phyloP scores from a whole-genome alignment of 2,888 invertebrate genomes.

The Brachynemurus nebulosus region DNA sequence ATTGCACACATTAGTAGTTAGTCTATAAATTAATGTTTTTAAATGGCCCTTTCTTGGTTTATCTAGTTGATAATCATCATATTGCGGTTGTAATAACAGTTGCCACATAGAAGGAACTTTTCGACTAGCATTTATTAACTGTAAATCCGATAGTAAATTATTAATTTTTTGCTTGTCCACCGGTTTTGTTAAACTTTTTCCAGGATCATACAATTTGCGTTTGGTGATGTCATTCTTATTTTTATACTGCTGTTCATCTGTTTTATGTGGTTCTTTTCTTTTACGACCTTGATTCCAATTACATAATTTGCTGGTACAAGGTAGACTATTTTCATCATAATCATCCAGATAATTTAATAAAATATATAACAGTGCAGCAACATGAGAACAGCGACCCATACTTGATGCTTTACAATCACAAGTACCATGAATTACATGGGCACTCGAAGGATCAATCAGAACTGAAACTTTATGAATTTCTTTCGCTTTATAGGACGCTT shows the following conservation, averaged over 20 bases:
- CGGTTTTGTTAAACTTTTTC: conserved; percentile 9
- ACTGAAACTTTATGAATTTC: conserved; percentile 10
- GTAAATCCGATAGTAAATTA: conserved; percentile 11
- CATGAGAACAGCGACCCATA: conserved; percentile 8
- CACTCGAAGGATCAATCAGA: conserved; percentile 10
- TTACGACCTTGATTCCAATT: conserved; percentile 17
- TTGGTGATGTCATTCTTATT: conserved; percentile 9
- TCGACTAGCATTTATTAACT: conserved; percentile 10
- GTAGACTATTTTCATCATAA: conserved; percentile 11
- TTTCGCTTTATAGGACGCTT: conserved; percentile 12
- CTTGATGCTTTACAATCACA: no score
- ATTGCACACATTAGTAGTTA: conserved; percentile 12
- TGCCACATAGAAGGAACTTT: conserved; percentile 14
- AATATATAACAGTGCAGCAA: conserved; percentile 14
- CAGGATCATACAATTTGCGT: conserved; percentile 10
- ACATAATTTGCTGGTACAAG: conserved; percentile 16
- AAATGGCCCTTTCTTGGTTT: conserved; percentile 12
- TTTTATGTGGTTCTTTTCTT: conserved; percentile 13
- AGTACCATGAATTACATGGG: conserved; percentile 7
- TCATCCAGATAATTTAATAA: conserved; percentile 13
- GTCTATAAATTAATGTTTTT: conserved; percentile 12
- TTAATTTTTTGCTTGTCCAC: conserved; percentile 12
- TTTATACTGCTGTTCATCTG: conserved; percentile 12
- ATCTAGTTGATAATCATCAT: conserved; percentile 14
- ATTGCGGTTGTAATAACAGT: conserved; percentile 13